Evolutionary conservation across 2,113 vertebrate genomes (phyloP).

Genomic region (Podarcis raffonei): DNA sequence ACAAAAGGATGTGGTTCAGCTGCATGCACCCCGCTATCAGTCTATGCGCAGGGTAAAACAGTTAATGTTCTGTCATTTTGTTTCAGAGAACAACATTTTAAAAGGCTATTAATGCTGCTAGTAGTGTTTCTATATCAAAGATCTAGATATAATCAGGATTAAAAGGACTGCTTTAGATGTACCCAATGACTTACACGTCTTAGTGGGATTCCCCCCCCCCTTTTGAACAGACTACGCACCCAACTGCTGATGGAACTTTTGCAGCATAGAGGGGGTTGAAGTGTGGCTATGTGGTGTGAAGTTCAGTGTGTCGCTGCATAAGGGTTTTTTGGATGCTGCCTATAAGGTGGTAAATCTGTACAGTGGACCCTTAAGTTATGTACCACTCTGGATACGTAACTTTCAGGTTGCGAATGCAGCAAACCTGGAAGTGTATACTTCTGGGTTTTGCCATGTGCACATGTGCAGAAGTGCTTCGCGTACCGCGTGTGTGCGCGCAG

Average conservation of each 20-base stretch:
- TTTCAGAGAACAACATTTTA: neutral
- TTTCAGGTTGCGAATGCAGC: no score
- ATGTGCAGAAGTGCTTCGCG: no score
- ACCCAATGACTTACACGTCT: neutral
- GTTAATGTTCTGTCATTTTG: fast-evolving
- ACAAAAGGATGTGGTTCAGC: conserved; percentile 98
- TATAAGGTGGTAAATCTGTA: neutral
- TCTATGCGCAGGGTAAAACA: conserved; percentile 95
- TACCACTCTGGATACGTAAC: no score
- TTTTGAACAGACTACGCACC: neutral
- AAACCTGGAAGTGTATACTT: no score
- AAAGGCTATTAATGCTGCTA: neutral
- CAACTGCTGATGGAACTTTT: neutral
- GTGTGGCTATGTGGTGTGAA: neutral
- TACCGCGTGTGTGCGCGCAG: no score
- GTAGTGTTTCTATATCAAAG: neutral
- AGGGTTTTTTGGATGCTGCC: neutral
- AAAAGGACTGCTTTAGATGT: neutral
- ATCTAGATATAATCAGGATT: neutral
- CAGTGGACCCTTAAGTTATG: no score
- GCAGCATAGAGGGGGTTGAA: neutral
- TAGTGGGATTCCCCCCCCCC: neutral
- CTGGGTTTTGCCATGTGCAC: no score
- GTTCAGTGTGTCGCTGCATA: neutral
- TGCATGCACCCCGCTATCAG: conserved; percentile 98